Conservation (phyloP, 2,113 vertebrate genomes). For the Vireo altiloquus region DNA sequence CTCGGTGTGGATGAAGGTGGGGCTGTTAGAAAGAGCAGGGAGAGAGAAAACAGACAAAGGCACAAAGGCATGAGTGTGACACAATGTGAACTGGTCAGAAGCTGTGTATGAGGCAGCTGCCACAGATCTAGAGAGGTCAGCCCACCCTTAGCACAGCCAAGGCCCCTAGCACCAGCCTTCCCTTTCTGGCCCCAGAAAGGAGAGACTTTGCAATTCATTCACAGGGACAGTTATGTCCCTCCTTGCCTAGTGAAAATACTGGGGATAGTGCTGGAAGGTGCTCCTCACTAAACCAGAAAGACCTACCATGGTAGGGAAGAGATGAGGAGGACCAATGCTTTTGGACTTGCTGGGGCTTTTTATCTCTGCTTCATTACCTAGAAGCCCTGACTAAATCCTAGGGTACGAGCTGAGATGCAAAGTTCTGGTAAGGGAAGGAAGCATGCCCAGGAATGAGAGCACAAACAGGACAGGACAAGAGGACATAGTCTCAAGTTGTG, state of each 20-base stretch:
- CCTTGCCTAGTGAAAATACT: background rate
- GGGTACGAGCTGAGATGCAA: too few species aligned
- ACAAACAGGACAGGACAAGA: background rate
- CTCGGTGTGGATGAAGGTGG: too few species aligned
- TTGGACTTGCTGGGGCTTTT: background rate
- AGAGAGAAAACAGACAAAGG: background rate
- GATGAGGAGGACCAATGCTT: background rate
- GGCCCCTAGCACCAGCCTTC: background rate
- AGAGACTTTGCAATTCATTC: background rate
- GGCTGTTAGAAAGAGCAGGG: too few species aligned
- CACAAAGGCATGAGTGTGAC: fast-evolving
- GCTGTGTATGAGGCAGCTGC: too few species aligned
- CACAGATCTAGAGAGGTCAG: fast-evolving
- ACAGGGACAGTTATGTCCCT: background rate
- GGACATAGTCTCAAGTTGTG: too few species aligned
- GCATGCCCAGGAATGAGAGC: too few species aligned
- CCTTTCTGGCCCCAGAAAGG: background rate
- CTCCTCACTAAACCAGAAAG: background rate
- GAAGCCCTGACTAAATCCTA: background rate
- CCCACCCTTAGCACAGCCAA: too few species aligned
- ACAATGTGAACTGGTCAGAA: too few species aligned
- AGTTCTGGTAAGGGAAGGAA: too few species aligned
- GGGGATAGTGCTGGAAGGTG: background rate
- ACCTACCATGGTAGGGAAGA: background rate
- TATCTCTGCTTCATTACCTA: background rate